These are phyloP conservation scores for Oryctes rhinoceros DNA, from an alignment of 1,140 invertebrate genomes.

Conservation along the genomic window DNA sequence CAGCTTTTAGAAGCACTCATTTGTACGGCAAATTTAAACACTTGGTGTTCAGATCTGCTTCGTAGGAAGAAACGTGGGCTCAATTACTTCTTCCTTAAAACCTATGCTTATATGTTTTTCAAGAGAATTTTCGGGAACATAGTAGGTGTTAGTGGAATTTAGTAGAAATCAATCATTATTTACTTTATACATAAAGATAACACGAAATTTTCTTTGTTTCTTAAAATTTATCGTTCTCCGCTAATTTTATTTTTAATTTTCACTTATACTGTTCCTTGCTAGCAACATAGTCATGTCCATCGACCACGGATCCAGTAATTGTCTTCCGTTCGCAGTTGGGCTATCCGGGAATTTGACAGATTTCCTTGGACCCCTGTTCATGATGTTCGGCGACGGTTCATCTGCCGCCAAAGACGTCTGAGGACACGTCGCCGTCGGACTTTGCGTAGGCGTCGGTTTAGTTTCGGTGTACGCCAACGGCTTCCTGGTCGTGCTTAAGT, in stretches of 20 bases:
- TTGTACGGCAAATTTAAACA: background rate
- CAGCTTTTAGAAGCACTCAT: conserved; percentile 24
- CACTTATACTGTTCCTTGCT: conserved; percentile 32
- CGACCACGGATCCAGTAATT: conserved; percentile 56
- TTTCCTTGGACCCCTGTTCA: conserved; percentile 55
- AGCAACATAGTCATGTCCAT: conserved; percentile 48
- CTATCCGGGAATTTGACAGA: conserved; percentile 59
- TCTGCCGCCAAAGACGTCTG: conserved; percentile 51
- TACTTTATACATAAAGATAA: background rate
- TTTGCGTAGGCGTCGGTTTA: conserved; percentile 58
- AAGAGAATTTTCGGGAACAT: background rate
- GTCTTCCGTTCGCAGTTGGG: conserved; percentile 49
- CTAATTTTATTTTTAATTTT: background rate
- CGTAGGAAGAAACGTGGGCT: conserved; percentile 20
- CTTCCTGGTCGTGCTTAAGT: conserved; percentile 53
- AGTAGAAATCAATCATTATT: background rate
- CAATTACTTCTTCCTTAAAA: conserved; percentile 31
- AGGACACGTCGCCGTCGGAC: conserved; percentile 55
- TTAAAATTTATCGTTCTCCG: background rate
- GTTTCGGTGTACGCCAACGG: conserved; percentile 56
- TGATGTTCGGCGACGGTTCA: conserved; percentile 51
- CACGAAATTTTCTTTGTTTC: background rate
- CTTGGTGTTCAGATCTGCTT: conserved; percentile 10
- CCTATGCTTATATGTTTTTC: conserved; percentile 2
- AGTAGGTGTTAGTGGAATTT: background rate